A percentile compares a stretch with the other conserved stretches of the same genome.
Conservation (phyloP, 2,797 vertebrate species). For the Danionella dracula region DNA sequence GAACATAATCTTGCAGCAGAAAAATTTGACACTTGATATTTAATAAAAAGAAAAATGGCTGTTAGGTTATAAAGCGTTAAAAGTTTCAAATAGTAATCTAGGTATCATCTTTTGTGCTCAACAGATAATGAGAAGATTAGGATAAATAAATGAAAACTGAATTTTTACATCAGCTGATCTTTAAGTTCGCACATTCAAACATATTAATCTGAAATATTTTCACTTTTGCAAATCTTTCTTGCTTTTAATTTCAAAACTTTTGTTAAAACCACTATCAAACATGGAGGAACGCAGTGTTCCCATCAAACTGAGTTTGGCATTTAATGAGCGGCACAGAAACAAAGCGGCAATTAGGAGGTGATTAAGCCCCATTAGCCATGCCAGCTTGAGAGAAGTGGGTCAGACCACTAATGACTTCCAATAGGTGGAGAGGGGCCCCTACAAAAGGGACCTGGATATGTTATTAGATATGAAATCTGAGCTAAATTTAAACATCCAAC, state of each 20-base stretch:
- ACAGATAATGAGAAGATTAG: too few species aligned
- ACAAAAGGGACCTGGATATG: background rate
- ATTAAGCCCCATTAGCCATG: constrained; percentile 70
- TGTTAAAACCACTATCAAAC: constrained; percentile 45
- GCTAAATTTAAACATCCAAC: background rate
- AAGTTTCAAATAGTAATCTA: too few species aligned
- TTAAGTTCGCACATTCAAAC: too few species aligned
- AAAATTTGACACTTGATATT: too few species aligned
- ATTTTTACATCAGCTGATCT: too few species aligned
- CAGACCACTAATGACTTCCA: constrained; percentile 65
- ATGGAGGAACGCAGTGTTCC: constrained; percentile 23
- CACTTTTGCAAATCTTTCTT: too few species aligned
- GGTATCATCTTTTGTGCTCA: too few species aligned
- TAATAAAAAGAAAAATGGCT: too few species aligned
- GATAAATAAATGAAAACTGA: too few species aligned
- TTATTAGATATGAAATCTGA: background rate
- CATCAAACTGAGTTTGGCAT: constrained; percentile 51
- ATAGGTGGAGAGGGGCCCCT: constrained; percentile 40
- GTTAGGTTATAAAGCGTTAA: too few species aligned
- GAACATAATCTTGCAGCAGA: too few species aligned
- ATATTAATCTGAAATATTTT: too few species aligned
- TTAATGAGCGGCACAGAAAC: constrained; percentile 60
- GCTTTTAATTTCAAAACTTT: background rate
- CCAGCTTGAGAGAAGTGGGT: constrained; percentile 65
- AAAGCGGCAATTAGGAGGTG: constrained; percentile 68